Base-by-base conservation (phyloP, 2,797 vertebrate genomes). In the Pelodytes ibericus region DNA sequence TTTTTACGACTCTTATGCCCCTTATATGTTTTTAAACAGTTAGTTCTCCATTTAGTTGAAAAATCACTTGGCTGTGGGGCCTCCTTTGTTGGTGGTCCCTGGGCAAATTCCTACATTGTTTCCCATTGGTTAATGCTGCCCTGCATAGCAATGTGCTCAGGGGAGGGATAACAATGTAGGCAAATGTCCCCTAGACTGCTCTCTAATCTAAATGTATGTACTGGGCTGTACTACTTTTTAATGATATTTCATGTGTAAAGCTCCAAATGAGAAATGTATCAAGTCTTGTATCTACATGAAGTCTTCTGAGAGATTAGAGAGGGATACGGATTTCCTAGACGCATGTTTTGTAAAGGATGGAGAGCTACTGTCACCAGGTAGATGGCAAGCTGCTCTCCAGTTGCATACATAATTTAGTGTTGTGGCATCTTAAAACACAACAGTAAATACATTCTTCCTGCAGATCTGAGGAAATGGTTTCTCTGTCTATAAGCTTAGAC, bases 381-480 rank as follows among this genome's bases (percentile, higher is more conserved):
- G 31, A 25, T 33, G 18, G 20, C 3, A 33, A 13, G 7, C n/a
- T 41, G 9, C 61, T 41, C 59, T 30, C 59, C 1, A 20, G 33
- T 31, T 16, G 10, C 44, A 67, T 67, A 16, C 26, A 67, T 67
- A 20, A 67, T 67, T 67, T 53, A 67, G 25, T 49, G 27, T 7
- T 20, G 58, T 30, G 13, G 29, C 18, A 6, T n/a, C n/a, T 20
- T 60, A 60, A 60, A 27, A 60, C 13, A 3, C 26, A 53, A 31
- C 16, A 29, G 8, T 26, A 3, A 20, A 5, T 51, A 51, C 18
- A 26, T 26, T 47, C 15, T 11, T 20, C 10, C n/a, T 10, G n/a
- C 8, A 64, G 31, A 41, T 9, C 25, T 27, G 64, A 26, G 24
- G 22, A 69, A 44, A 69, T 69, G 66, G n/a, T 69, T 18, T 36